phyloP scores from a whole-genome alignment of 2,888 invertebrate species.

The Spialia ferax region DNA sequence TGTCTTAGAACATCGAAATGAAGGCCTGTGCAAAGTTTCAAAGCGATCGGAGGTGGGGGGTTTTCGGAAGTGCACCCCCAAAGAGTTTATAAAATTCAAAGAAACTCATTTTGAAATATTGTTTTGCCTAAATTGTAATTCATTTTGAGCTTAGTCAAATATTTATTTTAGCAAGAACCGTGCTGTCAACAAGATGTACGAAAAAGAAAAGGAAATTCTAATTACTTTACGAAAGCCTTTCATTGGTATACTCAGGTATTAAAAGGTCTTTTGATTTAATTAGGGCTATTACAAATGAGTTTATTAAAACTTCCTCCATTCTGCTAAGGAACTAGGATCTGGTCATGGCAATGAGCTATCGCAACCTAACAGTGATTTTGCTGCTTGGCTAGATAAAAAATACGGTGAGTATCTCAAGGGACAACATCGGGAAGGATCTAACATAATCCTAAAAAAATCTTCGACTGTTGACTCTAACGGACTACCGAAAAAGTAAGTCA shows the following conservation, averaged over 20 bases:
- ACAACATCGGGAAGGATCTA: constrained; percentile 38
- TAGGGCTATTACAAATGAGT: neutral
- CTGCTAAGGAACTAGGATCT: constrained; percentile 43
- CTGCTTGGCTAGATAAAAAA: constrained; percentile 73
- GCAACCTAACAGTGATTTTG: constrained; percentile 55
- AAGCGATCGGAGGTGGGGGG: too few relatives aligned
- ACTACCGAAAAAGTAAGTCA: constrained; percentile 40
- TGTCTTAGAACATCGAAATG: too few relatives aligned
- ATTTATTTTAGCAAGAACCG: constrained; percentile 33
- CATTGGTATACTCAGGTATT: constrained; percentile 76
- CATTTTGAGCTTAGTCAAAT: too few relatives aligned
- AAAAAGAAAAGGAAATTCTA: constrained; percentile 57
- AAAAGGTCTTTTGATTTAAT: too few relatives aligned
- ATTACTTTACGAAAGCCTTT: constrained; percentile 75
- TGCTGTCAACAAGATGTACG: constrained; percentile 48
- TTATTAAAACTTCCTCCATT: neutral
- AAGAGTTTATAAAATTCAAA: too few relatives aligned
- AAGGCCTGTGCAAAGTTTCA: too few relatives aligned
- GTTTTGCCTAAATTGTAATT: too few relatives aligned
- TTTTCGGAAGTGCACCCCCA: too few relatives aligned
- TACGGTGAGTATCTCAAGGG: constrained; percentile 65
- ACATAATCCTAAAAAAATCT: constrained; percentile 46
- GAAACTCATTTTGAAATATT: too few relatives aligned
- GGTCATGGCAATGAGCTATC: constrained; percentile 32
- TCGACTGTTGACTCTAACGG: constrained; percentile 42